Evolutionary conservation across 2,113 vertebrate species (phyloP).

Genomic region (Tinamus guttatus): DNA sequence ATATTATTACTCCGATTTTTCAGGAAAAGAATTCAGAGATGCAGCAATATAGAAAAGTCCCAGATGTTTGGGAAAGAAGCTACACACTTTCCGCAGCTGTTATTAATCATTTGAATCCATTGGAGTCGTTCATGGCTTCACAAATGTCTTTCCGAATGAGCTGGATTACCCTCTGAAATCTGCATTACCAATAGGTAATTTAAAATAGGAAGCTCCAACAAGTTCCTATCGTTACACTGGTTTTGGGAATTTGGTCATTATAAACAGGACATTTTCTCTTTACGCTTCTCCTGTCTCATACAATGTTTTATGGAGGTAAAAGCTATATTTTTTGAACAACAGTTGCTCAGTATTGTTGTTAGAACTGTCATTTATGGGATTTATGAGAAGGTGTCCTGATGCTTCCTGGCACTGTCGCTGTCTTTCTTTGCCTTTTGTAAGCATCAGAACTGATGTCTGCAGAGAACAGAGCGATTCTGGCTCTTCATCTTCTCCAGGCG

Average conservation of each 20-base stretch:
- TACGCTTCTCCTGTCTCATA: background rate
- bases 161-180: conserved; percentile 32
- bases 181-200: conserved; percentile 42
- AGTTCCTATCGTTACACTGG: background rate
- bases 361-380: background rate
- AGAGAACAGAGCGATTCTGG: background rate
- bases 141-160: background rate
- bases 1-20: background rate
- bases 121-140: too few species aligned
- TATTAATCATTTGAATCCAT: conserved; percentile 67
- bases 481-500: background rate
- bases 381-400: background rate
- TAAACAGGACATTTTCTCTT: background rate
- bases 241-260: background rate
- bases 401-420: background rate
- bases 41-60: conserved; percentile 48
- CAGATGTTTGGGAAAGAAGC: conserved; percentile 44
- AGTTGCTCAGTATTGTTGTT: background rate
- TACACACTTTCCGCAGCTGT: conserved; percentile 45
- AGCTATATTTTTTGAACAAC: background rate
- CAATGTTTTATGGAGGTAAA: background rate
- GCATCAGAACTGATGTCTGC: background rate
- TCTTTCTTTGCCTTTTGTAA: background rate
- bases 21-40: conserved; percentile 60
- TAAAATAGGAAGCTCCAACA: background rate